A percentile compares a stretch with the other conserved stretches of the same genome.
phyloP scores from a whole-genome alignment of 2,797 vertebrate species.

The Acrossocheilus fasciatus region DNA sequence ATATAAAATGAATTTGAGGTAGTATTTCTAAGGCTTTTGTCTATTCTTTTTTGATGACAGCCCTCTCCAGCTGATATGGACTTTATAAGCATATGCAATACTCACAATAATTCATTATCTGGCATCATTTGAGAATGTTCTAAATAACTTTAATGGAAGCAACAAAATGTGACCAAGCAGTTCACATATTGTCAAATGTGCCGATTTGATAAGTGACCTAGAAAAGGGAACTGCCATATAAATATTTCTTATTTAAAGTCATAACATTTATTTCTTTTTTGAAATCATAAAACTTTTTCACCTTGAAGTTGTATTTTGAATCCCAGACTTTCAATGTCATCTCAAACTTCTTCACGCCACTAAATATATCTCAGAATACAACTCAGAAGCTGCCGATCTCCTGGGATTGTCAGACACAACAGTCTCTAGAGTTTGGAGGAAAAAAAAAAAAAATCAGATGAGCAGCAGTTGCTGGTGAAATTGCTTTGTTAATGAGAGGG shows the following conservation, averaged over 20 bases:
- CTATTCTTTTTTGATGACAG: no score
- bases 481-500: constrained; percentile 13
- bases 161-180: background rate
- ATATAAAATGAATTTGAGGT: background rate
- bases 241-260: background rate
- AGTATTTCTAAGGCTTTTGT: background rate
- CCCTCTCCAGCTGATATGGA: background rate
- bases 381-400: constrained; percentile 1
- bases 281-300: background rate
- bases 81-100: background rate
- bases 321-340: constrained; percentile 3
- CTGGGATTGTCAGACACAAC: background rate
- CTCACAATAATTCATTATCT: background rate
- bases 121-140: background rate
- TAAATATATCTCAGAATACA: constrained; percentile 25
- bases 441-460: background rate
- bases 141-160: background rate
- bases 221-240: background rate
- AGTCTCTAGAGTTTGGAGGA: background rate
- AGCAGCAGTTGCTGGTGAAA: constrained; percentile 14
- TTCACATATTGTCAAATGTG: no score
- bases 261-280: background rate
- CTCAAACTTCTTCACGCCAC: background rate
- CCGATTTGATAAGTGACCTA: background rate
- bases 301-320: background rate